Evolutionary conservation across 2,888 invertebrate genomes (phyloP).

Genomic region (Acleris cristana): DNA sequence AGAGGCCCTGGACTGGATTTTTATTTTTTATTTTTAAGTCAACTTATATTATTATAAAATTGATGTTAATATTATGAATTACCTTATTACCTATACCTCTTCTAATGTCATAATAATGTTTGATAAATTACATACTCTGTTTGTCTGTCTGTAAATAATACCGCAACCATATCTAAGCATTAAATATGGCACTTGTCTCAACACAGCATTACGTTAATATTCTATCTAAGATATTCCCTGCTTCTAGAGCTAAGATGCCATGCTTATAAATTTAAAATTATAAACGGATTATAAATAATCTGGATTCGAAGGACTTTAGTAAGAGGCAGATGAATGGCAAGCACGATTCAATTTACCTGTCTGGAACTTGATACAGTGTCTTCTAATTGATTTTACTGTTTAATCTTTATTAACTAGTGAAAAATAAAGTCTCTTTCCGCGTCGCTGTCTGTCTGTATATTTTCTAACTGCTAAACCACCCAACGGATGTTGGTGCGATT

Average conservation of each 20-base stretch:
- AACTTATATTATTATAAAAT: too few relatives aligned
- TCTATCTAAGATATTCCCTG: background rate
- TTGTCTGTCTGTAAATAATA: too few relatives aligned
- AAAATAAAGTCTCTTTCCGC: too few relatives aligned
- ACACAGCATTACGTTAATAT: slow-evolving; percentile 2
- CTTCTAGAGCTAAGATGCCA: background rate
- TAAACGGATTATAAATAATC: slow-evolving; percentile 22
- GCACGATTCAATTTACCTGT: slow-evolving; percentile 37
- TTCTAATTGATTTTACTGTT: slow-evolving; percentile 31
- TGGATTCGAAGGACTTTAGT: slow-evolving; percentile 60
- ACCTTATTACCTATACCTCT: too few relatives aligned
- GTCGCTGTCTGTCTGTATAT: too few relatives aligned
- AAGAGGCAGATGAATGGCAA: slow-evolving; percentile 48
- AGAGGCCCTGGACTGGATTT: too few relatives aligned
- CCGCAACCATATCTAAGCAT: background rate
- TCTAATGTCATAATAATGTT: too few relatives aligned
- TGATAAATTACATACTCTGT: too few relatives aligned
- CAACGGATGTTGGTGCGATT: too few relatives aligned
- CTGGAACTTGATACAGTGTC: slow-evolving; percentile 16
- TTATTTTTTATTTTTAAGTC: too few relatives aligned
- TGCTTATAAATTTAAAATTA: slow-evolving; percentile 17
- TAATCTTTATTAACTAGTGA: background rate
- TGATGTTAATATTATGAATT: too few relatives aligned
- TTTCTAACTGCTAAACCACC: too few relatives aligned
- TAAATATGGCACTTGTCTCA: slow-evolving; percentile 1